Base-by-base conservation (phyloP, 2,888 invertebrate genomes). In the Aphelenchoides bicaudatus region DNA sequence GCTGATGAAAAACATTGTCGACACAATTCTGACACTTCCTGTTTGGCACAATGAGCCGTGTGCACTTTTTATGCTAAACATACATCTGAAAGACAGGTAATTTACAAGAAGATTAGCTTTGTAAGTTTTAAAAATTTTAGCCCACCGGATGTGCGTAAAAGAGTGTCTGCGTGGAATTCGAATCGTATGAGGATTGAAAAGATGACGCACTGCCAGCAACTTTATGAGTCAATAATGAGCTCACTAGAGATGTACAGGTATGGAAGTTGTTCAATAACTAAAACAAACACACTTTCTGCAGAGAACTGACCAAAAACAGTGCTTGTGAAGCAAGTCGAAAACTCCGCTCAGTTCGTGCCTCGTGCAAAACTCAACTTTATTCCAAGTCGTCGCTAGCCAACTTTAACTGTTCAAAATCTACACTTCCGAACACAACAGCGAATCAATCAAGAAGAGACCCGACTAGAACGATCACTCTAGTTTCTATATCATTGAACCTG, bases 21-120 rank as follows among this genome's bases (percentile, higher is more conserved):
- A 68, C 30, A 65, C 62, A 0, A 43, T 67, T n/a, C 53, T 52
- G 66, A 51, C 67, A 23, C 66, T 73, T n/a, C 75, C 75, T 0
- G 62, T 75, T 0, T 75, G 74, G 74, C 61, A 62, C 3, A 39
- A 53, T 3, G 75, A 73, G 25, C 72, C 74, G 0, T 75, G 75
- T 37, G 67, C 73, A 3, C 73, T 73, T 1, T 75, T 65, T 59
- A 69, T 72, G 63, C 74, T 68, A 68, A 52, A 69, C 10, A 65
- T 73, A 49, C 71, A 73, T 52, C 43, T 75, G 23, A 49, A 58
- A 1, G 72, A 75, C 39, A 62, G 68, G 73, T 71, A n/a, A 30
- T n/a, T n/a, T n/a, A n/a, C n/a, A n/a, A n/a, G n/a, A n/a, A n/a
- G n/a, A n/a, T n/a, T n/a, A n/a, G n/a, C n/a, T n/a, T n/a, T n/a